Percentiles rank a stretch among this genome's conserved stretches.
Conservation (phyloP, 2,113 vertebrate species). For the Otocyon megalotis region DNA sequence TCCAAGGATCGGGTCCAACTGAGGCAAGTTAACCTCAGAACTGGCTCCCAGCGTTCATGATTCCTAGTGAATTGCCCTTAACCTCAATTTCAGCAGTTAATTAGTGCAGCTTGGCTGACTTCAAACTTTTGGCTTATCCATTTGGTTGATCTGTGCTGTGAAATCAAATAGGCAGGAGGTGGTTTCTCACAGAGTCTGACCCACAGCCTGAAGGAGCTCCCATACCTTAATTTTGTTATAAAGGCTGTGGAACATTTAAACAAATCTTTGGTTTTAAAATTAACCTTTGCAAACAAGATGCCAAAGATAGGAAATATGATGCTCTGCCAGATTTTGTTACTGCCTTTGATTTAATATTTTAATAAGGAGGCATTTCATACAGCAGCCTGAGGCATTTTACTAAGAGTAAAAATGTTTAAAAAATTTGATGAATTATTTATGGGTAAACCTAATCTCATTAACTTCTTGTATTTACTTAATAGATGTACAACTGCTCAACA, state of each 20-base stretch:
- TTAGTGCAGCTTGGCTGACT: background rate
- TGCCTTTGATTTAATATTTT: background rate
- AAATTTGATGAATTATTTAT: background rate
- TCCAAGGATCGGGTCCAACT: background rate
- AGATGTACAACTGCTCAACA: background rate
- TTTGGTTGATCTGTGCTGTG: background rate
- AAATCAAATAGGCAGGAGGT: background rate
- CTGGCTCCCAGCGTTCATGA: background rate
- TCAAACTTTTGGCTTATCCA: background rate
- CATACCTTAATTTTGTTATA: background rate
- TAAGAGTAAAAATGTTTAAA: background rate
- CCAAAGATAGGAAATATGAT: background rate
- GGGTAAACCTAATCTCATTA: background rate
- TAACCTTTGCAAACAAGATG: background rate
- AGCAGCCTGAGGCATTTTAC: background rate
- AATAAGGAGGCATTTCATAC: background rate
- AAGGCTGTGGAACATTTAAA: background rate
- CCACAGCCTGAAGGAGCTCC: background rate
- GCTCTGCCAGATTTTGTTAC: background rate
- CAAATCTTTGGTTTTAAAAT: conserved; percentile 10
- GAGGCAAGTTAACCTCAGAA: background rate
- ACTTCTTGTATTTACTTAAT: background rate
- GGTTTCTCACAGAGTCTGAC: background rate
- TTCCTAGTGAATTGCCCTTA: background rate
- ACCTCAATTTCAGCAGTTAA: background rate